Evolutionary conservation across 2,888 invertebrate species (phyloP), one percentile per base, ranked within the genome.

Genomic region (Mylabris sibirica): DNA sequence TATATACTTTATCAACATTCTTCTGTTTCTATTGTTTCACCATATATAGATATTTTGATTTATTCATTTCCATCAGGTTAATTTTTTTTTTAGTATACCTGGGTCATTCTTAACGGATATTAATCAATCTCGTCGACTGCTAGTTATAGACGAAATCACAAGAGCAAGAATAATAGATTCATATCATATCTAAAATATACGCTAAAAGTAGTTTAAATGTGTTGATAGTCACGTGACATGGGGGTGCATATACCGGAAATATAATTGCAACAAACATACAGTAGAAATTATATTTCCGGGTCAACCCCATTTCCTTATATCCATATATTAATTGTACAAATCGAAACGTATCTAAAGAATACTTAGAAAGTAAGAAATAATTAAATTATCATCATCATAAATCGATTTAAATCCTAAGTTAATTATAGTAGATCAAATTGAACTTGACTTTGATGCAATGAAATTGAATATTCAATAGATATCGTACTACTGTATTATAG

Each of bases 31-130:
- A n/a, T 44, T 44, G n/a, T 41, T 41, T 14, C 38, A 12, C 38
- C 14, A 14, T 1, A 8, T 11, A 35, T 35, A 11, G 12, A 38
- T 20, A 6, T 53, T 53, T 53, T 53, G 53, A 53, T 53, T 53
- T 53, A 53, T 53, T 2, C 53, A 53, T 24, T 12, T 53, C 22
- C 53, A 53, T 22, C 53, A 24, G 53, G 53, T 22, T 53, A 53
- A 53, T 53, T 22, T 53, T 53, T 22, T 53, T 53, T 53, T 20
- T 53, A 53, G 12, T 22, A 53, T 53, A 53, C 53, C 53, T 53
- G 53, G 24, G 49, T 49, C 49, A 53, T 22, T 53, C 53, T 22
- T 53, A 14, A 11, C 30, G 20, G 53, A 24, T 53, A 53, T 53
- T 53, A 53, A 53, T 53, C 53, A 53, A 53, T 22, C 53, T 20